phyloP scores from a whole-genome alignment of 2,888 invertebrate species.

The Heliconius hortense region DNA sequence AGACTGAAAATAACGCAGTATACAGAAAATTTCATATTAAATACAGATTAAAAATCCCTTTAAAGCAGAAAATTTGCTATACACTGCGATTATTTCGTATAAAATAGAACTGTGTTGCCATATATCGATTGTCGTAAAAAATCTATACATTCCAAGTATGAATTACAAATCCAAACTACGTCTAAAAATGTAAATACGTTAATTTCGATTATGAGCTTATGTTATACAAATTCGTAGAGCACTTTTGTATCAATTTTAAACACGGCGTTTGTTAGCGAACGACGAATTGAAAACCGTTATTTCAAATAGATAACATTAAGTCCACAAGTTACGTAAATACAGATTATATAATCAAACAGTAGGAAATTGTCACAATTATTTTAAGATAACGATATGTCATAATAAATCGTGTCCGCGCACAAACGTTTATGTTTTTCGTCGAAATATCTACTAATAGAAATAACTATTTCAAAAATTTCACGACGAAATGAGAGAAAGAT shows the following conservation, averaged over 20 bases:
- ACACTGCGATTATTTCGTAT: conserved; percentile 24
- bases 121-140: conserved; percentile 52
- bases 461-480: conserved; percentile 53
- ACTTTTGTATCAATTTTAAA: conserved; percentile 60
- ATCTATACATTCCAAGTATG: conserved; percentile 60
- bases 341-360: conserved; percentile 18
- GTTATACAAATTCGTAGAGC: conserved; percentile 76
- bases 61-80: conserved; percentile 7
- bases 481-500: conserved; percentile 59
- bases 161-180: conserved; percentile 68
- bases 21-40: background rate
- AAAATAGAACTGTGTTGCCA: conserved; percentile 48
- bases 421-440: conserved; percentile 31
- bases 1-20: conserved; percentile 7
- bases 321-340: conserved; percentile 10
- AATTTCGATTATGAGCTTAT: conserved; percentile 64
- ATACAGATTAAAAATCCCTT: conserved; percentile 5
- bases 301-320: conserved; percentile 8
- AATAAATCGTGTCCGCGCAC: conserved; percentile 27
- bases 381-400: conserved; percentile 10
- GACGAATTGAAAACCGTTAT: conserved; percentile 14
- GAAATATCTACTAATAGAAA: conserved; percentile 44
- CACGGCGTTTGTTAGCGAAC: conserved; percentile 50
- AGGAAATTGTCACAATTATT: conserved; percentile 15
- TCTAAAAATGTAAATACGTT: conserved; percentile 69